Conservation (phyloP, 2,113 vertebrate species). For the Collichthys lucidus region DNA sequence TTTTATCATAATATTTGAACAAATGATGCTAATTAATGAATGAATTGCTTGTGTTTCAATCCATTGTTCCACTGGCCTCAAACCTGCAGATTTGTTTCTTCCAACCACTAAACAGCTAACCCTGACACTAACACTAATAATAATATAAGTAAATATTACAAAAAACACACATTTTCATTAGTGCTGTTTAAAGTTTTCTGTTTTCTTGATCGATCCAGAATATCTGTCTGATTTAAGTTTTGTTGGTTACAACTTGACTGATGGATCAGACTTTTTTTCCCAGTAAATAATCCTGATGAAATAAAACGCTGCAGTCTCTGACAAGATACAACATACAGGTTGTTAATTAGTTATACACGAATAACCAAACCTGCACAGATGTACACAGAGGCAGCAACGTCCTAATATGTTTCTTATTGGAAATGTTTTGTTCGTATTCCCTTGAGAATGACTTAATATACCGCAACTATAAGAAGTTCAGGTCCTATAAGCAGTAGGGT, state of each 20-base stretch:
- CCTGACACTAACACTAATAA: not conserved
- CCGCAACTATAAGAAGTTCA: not conserved
- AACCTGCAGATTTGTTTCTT: not conserved
- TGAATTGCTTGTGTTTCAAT: not conserved
- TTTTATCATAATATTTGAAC: not conserved
- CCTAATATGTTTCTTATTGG: not conserved
- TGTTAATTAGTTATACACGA: not conserved
- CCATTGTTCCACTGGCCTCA: not conserved
- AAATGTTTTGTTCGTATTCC: not conserved
- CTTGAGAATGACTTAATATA: not conserved
- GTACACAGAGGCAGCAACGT: not conserved
- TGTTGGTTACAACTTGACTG: not conserved
- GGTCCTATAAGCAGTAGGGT: not conserved
- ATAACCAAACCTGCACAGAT: not conserved
- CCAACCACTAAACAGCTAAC: not conserved
- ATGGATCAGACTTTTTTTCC: not conserved
- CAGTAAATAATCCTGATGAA: not conserved
- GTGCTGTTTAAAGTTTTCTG: not conserved
- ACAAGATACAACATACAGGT: not conserved
- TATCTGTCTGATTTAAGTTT: not conserved
- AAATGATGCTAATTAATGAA: too few species aligned
- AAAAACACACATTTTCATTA: too few species aligned
- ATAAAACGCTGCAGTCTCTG: not conserved
- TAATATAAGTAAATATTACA: not conserved
- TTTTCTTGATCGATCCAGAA: not conserved